These are phyloP conservation scores for Eupristina koningsbergeri DNA, from an alignment of 1,140 invertebrate genomes.

Conservation along the genomic window DNA sequence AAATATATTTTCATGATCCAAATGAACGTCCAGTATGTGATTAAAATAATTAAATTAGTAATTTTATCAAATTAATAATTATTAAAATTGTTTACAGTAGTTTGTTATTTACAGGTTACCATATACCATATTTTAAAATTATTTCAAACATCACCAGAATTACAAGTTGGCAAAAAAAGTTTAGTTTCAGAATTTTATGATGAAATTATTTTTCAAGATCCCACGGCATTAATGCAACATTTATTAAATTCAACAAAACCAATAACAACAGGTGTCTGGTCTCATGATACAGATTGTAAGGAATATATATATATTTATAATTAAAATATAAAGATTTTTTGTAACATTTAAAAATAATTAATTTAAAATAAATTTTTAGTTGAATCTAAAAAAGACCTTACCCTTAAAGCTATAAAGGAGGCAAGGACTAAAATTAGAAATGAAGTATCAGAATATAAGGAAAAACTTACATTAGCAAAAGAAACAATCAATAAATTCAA, in stretches of 20 bases:
- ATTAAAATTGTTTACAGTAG: background rate
- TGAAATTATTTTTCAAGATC: slow-evolving; percentile 98
- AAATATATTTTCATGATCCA: slow-evolving; percentile 97
- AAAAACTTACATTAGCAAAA: slow-evolving; percentile 89
- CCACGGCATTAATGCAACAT: slow-evolving; percentile 93
- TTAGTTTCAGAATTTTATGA: slow-evolving; percentile 96
- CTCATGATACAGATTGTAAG: slow-evolving; percentile 94
- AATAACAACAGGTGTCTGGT: slow-evolving; percentile 82
- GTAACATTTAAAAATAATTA: background rate
- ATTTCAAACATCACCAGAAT: slow-evolving; percentile 85
- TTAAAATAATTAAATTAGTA: background rate
- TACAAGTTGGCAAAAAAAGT: slow-evolving; percentile 83
- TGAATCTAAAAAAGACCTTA: slow-evolving; percentile 91
- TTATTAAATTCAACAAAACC: slow-evolving; percentile 85
- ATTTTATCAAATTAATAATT: background rate
- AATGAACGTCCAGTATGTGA: slow-evolving; percentile 92
- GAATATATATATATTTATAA: slow-evolving; percentile 51
- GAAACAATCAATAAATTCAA: slow-evolving; percentile 93
- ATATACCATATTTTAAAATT: slow-evolving; percentile 96
- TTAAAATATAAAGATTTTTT: slow-evolving; percentile 5
- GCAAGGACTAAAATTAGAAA: slow-evolving; percentile 88
- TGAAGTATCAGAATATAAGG: slow-evolving; percentile 90
- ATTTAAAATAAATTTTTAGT: slow-evolving; percentile 77
- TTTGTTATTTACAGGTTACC: slow-evolving; percentile 83
- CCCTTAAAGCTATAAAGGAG: slow-evolving; percentile 83